phyloP scores from a whole-genome alignment of 1,140 invertebrate genomes.

The Daktulosphaira vitifoliae region DNA sequence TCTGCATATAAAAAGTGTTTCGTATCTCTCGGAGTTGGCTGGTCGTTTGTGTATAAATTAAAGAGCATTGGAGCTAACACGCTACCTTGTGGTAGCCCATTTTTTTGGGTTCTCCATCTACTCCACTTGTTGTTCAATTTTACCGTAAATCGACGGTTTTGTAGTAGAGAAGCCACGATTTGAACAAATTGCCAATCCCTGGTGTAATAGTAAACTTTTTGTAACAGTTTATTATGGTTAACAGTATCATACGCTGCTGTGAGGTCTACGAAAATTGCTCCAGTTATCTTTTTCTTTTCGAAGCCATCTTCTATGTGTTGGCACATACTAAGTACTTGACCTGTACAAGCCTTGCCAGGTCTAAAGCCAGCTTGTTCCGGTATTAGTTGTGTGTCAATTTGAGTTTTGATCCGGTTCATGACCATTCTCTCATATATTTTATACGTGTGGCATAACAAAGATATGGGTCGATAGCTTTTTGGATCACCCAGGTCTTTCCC shows the following conservation, averaged over 20 bases:
- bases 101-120: too few relatives aligned
- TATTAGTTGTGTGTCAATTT: constrained; percentile 26
- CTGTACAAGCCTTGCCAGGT: constrained; percentile 21
- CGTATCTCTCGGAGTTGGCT: too few relatives aligned
- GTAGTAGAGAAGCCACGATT: constrained; percentile 22
- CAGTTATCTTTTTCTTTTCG: constrained; percentile 31
- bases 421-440: constrained; percentile 32
- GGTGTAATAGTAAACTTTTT: constrained; percentile 26
- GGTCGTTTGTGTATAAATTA: too few relatives aligned
- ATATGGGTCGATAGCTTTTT: constrained; percentile 31
- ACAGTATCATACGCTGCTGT: too few relatives aligned
- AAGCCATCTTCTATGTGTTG: constrained; percentile 35
- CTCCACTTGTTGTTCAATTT: constrained; percentile 33
- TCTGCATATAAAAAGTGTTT: too few relatives aligned
- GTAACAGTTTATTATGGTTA: constrained; percentile 31
- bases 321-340: constrained; percentile 31
- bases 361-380: constrained; percentile 32
- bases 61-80: too few relatives aligned
- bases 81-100: too few relatives aligned
- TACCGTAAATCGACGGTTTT: constrained; percentile 34
- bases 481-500: not conserved
- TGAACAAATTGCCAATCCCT: constrained; percentile 15
- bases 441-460: constrained; percentile 31
- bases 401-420: too few relatives aligned
- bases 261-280: too few relatives aligned